These are phyloP conservation scores for Sebastes nivosus DNA, from an alignment of 2,797 vertebrate species.

Conservation along the genomic window DNA sequence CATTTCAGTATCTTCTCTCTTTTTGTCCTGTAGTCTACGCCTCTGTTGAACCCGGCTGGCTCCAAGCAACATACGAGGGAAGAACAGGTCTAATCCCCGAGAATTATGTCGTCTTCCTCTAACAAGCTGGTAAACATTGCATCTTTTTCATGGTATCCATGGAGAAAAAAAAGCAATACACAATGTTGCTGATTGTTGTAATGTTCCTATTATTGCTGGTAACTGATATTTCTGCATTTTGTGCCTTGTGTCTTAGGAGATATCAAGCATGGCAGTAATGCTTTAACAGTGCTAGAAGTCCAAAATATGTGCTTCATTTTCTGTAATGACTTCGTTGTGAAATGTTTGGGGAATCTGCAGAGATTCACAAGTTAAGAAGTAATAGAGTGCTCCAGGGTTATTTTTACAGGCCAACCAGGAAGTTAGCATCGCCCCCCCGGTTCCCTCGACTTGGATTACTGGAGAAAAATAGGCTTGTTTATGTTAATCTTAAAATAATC, in stretches of 20 bases:
- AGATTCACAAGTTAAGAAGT: not conserved
- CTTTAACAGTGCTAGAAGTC: slow-evolving; percentile 10
- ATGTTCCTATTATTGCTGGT: slow-evolving; percentile 16
- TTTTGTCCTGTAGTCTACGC: slow-evolving; percentile 85
- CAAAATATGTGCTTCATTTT: slow-evolving; percentile 11
- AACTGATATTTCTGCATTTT: slow-evolving; percentile 28
- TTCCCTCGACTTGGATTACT: too few species aligned
- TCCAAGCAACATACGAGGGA: slow-evolving; percentile 94
- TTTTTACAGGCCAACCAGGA: not conserved
- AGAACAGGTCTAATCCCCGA: slow-evolving; percentile 94
- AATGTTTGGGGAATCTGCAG: slow-evolving; percentile 3
- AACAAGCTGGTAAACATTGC: slow-evolving; percentile 74
- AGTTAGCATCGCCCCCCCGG: too few species aligned
- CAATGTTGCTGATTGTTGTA: slow-evolving; percentile 7
- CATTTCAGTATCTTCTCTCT: slow-evolving; percentile 2
- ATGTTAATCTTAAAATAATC: too few species aligned
- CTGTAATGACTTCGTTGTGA: not conserved
- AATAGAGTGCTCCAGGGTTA: not conserved
- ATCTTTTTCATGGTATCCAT: slow-evolving; percentile 95
- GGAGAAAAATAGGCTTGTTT: too few species aligned
- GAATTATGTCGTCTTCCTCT: slow-evolving; percentile 95
- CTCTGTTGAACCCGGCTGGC: slow-evolving; percentile 95
- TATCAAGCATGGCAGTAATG: not conserved
- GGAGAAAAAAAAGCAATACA: slow-evolving; percentile 74
- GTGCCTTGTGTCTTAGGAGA: slow-evolving; percentile 5